Base-by-base conservation (phyloP, 1,140 invertebrate species). In the Apis dorsata region DNA sequence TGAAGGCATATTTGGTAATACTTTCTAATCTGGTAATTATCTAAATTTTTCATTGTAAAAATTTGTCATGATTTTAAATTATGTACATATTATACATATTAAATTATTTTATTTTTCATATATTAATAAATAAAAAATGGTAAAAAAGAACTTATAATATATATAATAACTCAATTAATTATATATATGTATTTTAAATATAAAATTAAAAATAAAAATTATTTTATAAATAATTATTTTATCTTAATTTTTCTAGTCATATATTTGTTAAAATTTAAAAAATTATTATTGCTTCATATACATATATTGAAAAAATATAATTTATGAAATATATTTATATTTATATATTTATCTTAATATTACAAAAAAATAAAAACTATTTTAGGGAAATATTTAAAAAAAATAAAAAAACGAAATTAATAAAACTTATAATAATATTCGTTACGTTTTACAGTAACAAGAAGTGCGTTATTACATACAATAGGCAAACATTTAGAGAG, bases 401-500 rank as follows among this genome's bases (percentile, higher is more conserved):
- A 62, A 24, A 24, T 24, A n/a, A n/a, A 63, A 7, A n/a, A 63
- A 24, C 15, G 11, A 13, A 21, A 17, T 10, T 49, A 44, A 17
- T 13, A 53, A 63, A 51, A 55, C 15, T 21, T 66, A 21, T 34
- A 57, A n/a, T 44, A 24, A 62, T 57, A 63, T 28, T 34, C 2
- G 5, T 60, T 63, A n/a, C 9, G 15, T 76, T 76, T 76, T 68
- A 17, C 44, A 60, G 63, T 15, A 59, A 34, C 34, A 2, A 34
- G 34, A 13, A 76, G 9, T 44, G n/a, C 44, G 17, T 5, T 68
- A 49, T 49, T 7, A 53, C n/a, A 57, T 7, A 28, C 21, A 51
- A 51, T 74, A 82, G 17, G 65, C 66, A 53, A 55, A 63, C 60
- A 66, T 70, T 60, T 60, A 78, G 65, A 75, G 55, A 60, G 73